A percentile compares a stretch with the other conserved stretches of the same genome.
phyloP scores from a whole-genome alignment of 2,888 invertebrate species.

The Cryptops parisi region DNA sequence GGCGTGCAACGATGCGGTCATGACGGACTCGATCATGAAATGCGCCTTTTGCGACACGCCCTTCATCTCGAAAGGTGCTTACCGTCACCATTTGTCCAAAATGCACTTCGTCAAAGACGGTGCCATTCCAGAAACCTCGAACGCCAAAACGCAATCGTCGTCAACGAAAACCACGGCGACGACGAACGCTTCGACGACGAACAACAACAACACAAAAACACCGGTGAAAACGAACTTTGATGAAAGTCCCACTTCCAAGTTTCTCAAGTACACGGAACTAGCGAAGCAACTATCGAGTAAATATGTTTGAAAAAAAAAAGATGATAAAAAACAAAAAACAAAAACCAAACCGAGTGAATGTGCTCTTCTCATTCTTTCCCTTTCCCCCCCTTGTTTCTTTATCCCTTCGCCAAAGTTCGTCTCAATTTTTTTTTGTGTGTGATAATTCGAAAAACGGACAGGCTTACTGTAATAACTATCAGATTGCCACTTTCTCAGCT shows the following conservation, averaged over 20 bases:
- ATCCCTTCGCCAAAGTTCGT: no score
- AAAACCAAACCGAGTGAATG: no score
- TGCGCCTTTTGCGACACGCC: constrained; percentile 91
- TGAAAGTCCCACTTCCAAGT: constrained; percentile 91
- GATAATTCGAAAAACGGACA: no score
- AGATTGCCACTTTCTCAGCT: no score
- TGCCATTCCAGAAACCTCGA: constrained; percentile 49
- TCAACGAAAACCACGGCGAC: constrained; percentile 10
- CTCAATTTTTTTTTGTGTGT: no score
- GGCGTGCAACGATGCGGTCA: constrained; percentile 85
- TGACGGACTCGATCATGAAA: constrained; percentile 63
- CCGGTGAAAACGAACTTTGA: constrained; percentile 41
- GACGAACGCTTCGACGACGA: neutral
- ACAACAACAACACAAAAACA: constrained; percentile 4
- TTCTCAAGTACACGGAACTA: constrained; percentile 95
- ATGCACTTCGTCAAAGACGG: constrained; percentile 91
- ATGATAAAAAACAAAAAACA: no score
- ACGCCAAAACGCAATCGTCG: constrained; percentile 1
- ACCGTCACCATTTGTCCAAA: constrained; percentile 87
- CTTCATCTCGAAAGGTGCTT: constrained; percentile 91
- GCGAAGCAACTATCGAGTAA: constrained; percentile 96
- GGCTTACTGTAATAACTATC: no score
- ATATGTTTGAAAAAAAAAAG: constrained; percentile 44
- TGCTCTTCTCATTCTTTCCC: no score
- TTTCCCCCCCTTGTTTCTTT: no score